phyloP scores from a whole-genome alignment of 2,113 vertebrate genomes.

The Accipiter virgatus region DNA sequence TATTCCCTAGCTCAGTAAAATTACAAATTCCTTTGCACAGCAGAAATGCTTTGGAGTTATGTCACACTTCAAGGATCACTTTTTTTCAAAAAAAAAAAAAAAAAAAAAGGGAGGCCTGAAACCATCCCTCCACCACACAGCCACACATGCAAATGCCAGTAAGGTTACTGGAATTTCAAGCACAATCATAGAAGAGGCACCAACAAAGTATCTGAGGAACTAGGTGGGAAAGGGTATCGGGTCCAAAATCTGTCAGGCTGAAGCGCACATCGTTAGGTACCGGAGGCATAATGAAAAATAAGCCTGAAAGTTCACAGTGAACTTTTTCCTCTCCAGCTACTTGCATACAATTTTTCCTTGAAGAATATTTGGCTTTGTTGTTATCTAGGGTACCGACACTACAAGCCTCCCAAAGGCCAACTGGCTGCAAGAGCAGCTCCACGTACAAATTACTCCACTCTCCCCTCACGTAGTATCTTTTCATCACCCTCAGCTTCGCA shows the following conservation, averaged over 20 bases:
- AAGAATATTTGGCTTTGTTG: background rate
- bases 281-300: background rate
- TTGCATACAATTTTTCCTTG: background rate
- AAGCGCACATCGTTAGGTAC: background rate
- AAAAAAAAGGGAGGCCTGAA: background rate
- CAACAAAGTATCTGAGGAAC: background rate
- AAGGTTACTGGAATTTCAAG: background rate
- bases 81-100: background rate
- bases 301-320: background rate
- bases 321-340: background rate
- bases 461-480: background rate
- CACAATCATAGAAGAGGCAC: background rate
- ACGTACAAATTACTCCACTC: background rate
- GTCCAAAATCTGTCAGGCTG: background rate
- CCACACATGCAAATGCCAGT: background rate
- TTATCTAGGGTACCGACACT: background rate
- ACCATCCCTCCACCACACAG: background rate
- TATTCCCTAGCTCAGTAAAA: conserved; percentile 29
- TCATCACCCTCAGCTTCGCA: background rate
- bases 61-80: background rate
- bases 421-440: background rate
- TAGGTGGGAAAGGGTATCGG: background rate
- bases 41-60: conserved; percentile 16
- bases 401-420: background rate
- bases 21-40: background rate